Base-by-base conservation (phyloP, 2,797 vertebrate genomes). In the Tadarida brasiliensis region DNA sequence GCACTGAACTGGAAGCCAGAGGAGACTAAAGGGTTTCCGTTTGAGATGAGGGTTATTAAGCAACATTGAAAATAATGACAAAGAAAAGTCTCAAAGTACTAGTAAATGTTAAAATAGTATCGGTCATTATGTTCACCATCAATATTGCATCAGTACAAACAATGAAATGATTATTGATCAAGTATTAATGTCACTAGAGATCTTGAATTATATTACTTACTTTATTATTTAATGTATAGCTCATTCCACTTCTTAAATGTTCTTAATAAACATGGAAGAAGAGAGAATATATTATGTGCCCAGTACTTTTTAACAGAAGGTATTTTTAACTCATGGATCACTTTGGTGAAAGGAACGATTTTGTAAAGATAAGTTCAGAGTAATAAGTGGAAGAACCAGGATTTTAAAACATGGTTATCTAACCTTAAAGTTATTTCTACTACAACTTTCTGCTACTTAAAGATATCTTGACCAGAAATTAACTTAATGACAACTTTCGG, bases 291-390 rank as follows among this genome's bases (percentile, higher is more conserved):
- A 65, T 35, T 68, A 35, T 76, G 16, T 57, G 12, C 0, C 51
- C 82, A 70, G 11, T 49, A 86, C 47, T 59, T 51, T 93, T 80
- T 80, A 74, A 63, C 88, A 9, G 83, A 87, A 78, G 4, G 3
- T 56, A 67, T 51, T 68, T 89, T 95, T 84, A 89, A 59, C 2
- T 22, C 30, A 88, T 39, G 26, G 2, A 92, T 95, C 33, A 88
- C 44, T 90, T 81, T 81, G 57, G 57, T 74, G 19, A 77, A 96
- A 93, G 33, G 30, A 70, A 78, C 47, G 3, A 86, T 87, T 89
- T 90, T 82, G 20, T 92, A n/a, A 90, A 90, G 39, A 8, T 78
- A 24, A 86, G 2, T 92, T 96, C 63, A 94, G 49, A 92, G 9
- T 68, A 92, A 22, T 87, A 71, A 82, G 24, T 78, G 19, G 7